These are phyloP conservation scores for Miltochrista miniata DNA, from an alignment of 2,888 invertebrate genomes.

Conservation along the genomic window DNA sequence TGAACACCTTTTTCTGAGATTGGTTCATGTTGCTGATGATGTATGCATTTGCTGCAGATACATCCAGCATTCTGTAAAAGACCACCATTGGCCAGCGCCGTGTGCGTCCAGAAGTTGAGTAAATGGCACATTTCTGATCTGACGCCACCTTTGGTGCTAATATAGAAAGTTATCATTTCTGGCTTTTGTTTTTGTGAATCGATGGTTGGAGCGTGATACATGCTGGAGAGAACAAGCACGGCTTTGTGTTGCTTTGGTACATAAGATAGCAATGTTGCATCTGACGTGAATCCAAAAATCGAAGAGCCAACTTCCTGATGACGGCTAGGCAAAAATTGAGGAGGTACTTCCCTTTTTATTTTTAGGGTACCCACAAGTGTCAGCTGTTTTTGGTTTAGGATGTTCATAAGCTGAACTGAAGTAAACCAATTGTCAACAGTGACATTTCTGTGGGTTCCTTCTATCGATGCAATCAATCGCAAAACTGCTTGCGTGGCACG, in stretches of 20 bases:
- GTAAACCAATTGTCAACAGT: background rate
- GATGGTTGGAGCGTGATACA: slow-evolving; percentile 16
- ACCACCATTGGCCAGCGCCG: slow-evolving; percentile 17
- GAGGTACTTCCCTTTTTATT: slow-evolving; percentile 6
- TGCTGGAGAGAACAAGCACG: slow-evolving; percentile 13
- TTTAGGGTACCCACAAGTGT: background rate
- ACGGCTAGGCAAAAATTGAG: slow-evolving; percentile 12
- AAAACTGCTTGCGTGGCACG: background rate
- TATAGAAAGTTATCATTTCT: slow-evolving; percentile 20
- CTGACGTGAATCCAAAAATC: slow-evolving; percentile 17
- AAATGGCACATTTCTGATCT: slow-evolving; percentile 20
- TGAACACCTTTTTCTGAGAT: background rate
- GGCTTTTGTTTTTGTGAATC: slow-evolving; percentile 6
- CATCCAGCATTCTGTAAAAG: slow-evolving; percentile 11
- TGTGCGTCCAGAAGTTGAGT: slow-evolving; percentile 17
- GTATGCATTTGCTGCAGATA: background rate
- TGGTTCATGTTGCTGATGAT: background rate
- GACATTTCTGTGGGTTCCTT: background rate
- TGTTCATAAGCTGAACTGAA: background rate
- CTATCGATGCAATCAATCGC: background rate
- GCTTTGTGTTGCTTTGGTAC: slow-evolving; percentile 18
- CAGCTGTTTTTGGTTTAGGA: background rate
- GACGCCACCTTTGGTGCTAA: slow-evolving; percentile 18
- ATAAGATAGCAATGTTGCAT: slow-evolving; percentile 17
- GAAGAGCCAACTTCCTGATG: slow-evolving; percentile 9